Conservation (phyloP, 1,140 invertebrate genomes). For the Drosophila mauritiana region DNA sequence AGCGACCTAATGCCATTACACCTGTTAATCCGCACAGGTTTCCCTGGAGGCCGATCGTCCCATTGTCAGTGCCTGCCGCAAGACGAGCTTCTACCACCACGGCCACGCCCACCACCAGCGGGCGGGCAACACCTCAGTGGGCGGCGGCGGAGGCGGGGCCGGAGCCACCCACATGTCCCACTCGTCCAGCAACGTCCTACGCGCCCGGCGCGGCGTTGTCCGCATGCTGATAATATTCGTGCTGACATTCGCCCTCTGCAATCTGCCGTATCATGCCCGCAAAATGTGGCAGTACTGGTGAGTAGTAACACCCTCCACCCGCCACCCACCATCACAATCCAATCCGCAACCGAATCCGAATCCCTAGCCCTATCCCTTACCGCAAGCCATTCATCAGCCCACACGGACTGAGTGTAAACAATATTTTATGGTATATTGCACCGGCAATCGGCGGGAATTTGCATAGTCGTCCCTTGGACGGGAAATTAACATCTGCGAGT, state of each 20-base stretch:
- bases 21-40: slow-evolving; percentile 71
- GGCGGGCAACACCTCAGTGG: slow-evolving; percentile 39
- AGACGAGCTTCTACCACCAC: slow-evolving; percentile 72
- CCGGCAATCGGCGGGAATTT: slow-evolving; percentile 26
- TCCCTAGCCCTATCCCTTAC: not conserved
- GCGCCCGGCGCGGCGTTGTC: slow-evolving; percentile 89
- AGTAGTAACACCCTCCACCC: slow-evolving; percentile 31
- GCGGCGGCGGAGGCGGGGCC: slow-evolving; percentile 12
- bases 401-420: slow-evolving; percentile 7
- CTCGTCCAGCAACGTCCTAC: slow-evolving; percentile 88
- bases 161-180: slow-evolving; percentile 86
- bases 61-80: slow-evolving; percentile 84
- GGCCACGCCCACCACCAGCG: slow-evolving; percentile 62
- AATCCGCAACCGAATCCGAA: not conserved
- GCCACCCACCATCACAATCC: not conserved
- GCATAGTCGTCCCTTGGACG: slow-evolving; percentile 28
- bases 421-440: slow-evolving; percentile 39
- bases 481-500: slow-evolving; percentile 42
- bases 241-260: slow-evolving; percentile 92
- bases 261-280: slow-evolving; percentile 92
- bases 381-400: slow-evolving; percentile 12
- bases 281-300: slow-evolving; percentile 92
- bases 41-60: slow-evolving; percentile 84
- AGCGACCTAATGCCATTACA: slow-evolving; percentile 17
- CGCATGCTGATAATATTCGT: slow-evolving; percentile 93